Conservation (phyloP, 2,797 vertebrate genomes). For the Myiotriccus ornatus region DNA sequence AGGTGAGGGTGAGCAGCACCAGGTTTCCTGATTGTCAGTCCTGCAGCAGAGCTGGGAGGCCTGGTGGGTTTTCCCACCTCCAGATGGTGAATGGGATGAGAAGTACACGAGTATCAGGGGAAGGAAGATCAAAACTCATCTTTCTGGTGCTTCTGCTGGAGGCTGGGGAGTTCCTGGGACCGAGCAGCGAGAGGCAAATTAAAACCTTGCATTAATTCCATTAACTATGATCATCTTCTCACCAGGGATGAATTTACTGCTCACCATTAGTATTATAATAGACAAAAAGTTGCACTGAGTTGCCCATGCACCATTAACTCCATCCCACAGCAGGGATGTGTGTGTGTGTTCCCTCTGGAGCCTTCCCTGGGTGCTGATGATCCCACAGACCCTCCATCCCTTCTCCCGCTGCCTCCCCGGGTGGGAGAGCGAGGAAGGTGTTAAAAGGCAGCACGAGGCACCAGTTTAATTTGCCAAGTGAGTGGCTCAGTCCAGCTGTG, state of each 20-base stretch:
- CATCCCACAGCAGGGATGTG: neutral
- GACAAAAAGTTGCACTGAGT: neutral
- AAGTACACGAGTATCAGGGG: neutral
- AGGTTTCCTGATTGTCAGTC: neutral
- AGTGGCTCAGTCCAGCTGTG: conserved; percentile 65
- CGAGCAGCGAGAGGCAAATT: conserved; percentile 32
- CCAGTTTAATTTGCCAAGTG: conserved; percentile 64
- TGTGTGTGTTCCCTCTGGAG: neutral
- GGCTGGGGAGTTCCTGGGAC: conserved; percentile 30
- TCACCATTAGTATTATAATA: neutral
- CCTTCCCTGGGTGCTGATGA: neutral
- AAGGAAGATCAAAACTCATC: conserved; percentile 2
- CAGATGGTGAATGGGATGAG: conserved; percentile 32
- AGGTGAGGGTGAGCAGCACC: neutral
- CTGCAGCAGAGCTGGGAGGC: neutral
- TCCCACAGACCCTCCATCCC: neutral
- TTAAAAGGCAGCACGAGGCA: conserved; percentile 13
- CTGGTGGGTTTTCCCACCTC: conserved; percentile 29
- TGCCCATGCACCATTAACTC: neutral
- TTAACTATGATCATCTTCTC: conserved; percentile 46
- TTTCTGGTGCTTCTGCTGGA: neutral
- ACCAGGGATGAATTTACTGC: conserved; percentile 18
- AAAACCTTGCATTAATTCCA: conserved; percentile 55
- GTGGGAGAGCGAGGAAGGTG: neutral
- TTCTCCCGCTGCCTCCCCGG: neutral